A percentile compares a stretch with the other conserved stretches of the same genome.
Evolutionary conservation across 1,140 invertebrate species (phyloP).

Genomic region (Odontomachus brunneus): DNA sequence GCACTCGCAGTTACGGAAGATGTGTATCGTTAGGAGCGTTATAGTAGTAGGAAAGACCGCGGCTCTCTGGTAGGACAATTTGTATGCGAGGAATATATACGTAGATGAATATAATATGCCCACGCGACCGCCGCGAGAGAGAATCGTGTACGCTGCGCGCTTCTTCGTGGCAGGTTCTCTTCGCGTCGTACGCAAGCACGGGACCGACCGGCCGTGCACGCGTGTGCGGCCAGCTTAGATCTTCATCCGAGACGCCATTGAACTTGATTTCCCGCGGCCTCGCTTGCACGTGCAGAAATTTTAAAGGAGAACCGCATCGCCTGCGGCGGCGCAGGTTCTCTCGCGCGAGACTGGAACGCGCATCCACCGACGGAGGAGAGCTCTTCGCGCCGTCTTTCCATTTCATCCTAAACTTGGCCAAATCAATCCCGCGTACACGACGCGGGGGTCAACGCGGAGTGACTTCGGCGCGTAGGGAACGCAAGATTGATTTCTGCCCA

Average conservation of each 20-base stretch:
- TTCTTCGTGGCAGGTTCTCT: conserved; percentile 36
- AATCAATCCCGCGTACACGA: conserved; percentile 8
- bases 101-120: background rate
- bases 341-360: conserved; percentile 35
- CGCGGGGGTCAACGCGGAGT: background rate
- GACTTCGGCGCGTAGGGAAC: background rate
- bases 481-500: background rate
- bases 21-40: conserved; percentile 13
- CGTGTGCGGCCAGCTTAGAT: conserved; percentile 54
- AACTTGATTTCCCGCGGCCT: conserved; percentile 75
- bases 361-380: conserved; percentile 1
- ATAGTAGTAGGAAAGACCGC: conserved; percentile 10
- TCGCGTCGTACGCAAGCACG: conserved; percentile 35
- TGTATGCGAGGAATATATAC: background rate
- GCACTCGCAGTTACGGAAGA: conserved; percentile 1
- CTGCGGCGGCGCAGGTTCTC: conserved; percentile 62
- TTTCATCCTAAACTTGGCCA: conserved; percentile 32
- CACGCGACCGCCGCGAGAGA: conserved; percentile 6
- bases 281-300: conserved; percentile 71
- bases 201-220: conserved; percentile 40
- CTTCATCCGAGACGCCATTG: conserved; percentile 73
- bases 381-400: conserved; percentile 13
- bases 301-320: conserved; percentile 68
- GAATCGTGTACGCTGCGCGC: conserved; percentile 10
- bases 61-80: conserved; percentile 13